Base-by-base conservation (phyloP, 2,888 invertebrate species). In the Chaetoderma sp. region DNA sequence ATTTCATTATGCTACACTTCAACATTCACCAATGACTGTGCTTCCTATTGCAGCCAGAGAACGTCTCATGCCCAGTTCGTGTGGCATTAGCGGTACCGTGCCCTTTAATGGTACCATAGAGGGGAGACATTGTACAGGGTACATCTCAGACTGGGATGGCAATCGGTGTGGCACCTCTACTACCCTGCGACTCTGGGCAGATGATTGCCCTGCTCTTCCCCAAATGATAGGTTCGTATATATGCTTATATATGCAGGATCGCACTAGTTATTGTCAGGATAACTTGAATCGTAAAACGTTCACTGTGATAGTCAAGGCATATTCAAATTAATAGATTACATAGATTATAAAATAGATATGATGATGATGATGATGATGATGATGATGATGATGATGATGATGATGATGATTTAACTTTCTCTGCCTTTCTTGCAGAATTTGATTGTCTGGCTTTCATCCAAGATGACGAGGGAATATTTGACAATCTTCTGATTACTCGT, bases 111-210 rank as follows among this genome's bases (percentile, higher is more conserved):
- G 79, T 2, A 77, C 76, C 5, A 71, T 77, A 32, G 72, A 73
- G 18, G 80, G 77, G 1, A 71, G 76, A 33, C 62, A 63, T 13
- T 84, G 84, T 56, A 66, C 70, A 6, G 84, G 83, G 2, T 73
- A 71, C 4, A 70, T 83, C 4, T 80, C 82, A 8, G 83, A 83
- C 72, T 81, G 81, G 81, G 80, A 81, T 55, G 68, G 73, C n/a
- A 71, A 77, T n/a, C 73, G 70, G 0, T 82, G 82, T 68, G 75
- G 74, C n/a, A 76, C 74, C 13, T 61, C 71, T 10, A 77, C 77
- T 13, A 71, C 70, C 3, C 50, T 82, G 5, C 60, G 67, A 2
- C 33, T 82, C 27, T 66, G 63, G 33, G 75, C 79, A 0, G 63
- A 74, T 54, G 74, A 76, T 18, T 79, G 80, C 61, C 49, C 61